phyloP scores from a whole-genome alignment of 1,140 invertebrate species.

The Hyles vespertilio region DNA sequence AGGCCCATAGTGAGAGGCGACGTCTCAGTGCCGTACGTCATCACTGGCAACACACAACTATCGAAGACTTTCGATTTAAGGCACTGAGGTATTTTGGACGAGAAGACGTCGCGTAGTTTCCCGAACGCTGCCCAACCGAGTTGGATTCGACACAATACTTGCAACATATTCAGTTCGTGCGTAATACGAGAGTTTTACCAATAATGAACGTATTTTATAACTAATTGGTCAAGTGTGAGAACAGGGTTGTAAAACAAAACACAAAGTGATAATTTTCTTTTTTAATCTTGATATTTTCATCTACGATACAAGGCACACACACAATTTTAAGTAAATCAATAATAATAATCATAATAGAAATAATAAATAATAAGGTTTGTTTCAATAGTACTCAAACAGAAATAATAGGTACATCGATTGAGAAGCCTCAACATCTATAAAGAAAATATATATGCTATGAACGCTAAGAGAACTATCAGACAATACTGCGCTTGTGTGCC shows the following conservation, averaged over 20 bases:
- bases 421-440: slow-evolving; percentile 61
- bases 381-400: slow-evolving; percentile 43
- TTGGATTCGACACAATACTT: too few relatives aligned
- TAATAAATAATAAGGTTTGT: slow-evolving; percentile 69
- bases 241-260: slow-evolving; percentile 36
- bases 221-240: background rate
- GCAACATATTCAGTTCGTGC: too few relatives aligned
- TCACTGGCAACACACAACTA: too few relatives aligned
- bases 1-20: too few relatives aligned
- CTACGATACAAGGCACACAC: slow-evolving; percentile 78
- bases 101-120: too few relatives aligned
- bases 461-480: slow-evolving; percentile 14
- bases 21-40: too few relatives aligned
- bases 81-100: too few relatives aligned
- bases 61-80: too few relatives aligned
- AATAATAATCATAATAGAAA: slow-evolving; percentile 66
- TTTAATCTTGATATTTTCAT: slow-evolving; percentile 77
- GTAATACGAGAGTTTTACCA: too few relatives aligned
- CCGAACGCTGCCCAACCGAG: too few relatives aligned
- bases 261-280: slow-evolving; percentile 66
- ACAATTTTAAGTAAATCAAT: slow-evolving; percentile 73
- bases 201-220: background rate
- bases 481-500: slow-evolving; percentile 30
- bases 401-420: slow-evolving; percentile 46
- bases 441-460: slow-evolving; percentile 32